Base-by-base conservation (phyloP, 2,797 vertebrate genomes). In the Astyanax mexicanus region DNA sequence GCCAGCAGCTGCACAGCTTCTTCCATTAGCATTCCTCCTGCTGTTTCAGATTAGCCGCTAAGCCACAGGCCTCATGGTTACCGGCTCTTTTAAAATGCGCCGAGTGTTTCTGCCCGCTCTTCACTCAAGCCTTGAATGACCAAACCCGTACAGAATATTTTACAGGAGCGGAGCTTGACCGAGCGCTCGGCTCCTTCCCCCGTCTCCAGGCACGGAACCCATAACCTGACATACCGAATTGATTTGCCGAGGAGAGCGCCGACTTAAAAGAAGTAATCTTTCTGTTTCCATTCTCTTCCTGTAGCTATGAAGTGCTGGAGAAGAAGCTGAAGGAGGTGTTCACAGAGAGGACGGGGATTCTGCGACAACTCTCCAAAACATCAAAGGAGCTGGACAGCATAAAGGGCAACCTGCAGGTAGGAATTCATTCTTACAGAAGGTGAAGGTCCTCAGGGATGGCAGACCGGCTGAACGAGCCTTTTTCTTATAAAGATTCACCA, bases 261-360 rank as follows among this genome's bases (percentile, higher is more conserved):
- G 64, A 78, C 61, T 54, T 76, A 72, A 67, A 81, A 80, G 54
- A 65, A 80, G 60, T 74, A 80, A 80, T 71, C n/a, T 67, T 69
- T 58, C 54, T 64, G 21, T 74, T 45, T 77, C 74, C 54, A 72
- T 72, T 74, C 60, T 81, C 52, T 69, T 79, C 29, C 52, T 95
- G 95, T 93, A 92, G 94, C 91, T 96, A 98, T 82, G 95, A 96
- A 88, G 95, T 95, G 66, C 92, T 99, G 91, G 96, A 97, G 89
- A 95, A 93, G 85, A 96, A 95, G 85, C 93, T 99, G 72, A 98
- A 96, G 87, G 95, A 97, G 89, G 95, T 98, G 72, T 99, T 98
- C 89, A 96, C 93, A 79, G 97, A 99, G 82, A 90, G 97, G 82
- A 98, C 94, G 83, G 96, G 89, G 81, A 96, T 99, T 81, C 94